These are phyloP conservation scores for Torymus auratus DNA, from an alignment of 2,888 invertebrate genomes.

Conservation along the genomic window DNA sequence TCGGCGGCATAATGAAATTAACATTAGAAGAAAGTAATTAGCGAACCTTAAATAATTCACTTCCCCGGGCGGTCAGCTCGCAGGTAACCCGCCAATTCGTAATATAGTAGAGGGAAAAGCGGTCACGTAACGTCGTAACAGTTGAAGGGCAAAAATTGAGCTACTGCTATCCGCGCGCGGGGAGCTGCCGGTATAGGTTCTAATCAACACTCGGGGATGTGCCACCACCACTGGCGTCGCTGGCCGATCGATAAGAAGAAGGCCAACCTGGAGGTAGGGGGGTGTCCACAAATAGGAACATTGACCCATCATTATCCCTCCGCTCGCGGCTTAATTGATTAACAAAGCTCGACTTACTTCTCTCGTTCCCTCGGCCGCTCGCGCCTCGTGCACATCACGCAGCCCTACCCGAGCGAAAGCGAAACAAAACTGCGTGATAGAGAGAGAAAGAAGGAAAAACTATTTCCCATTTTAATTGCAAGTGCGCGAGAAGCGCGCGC, in stretches of 20 bases:
- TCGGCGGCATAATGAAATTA: slow-evolving; percentile 41
- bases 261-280: slow-evolving; percentile 25
- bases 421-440: background rate
- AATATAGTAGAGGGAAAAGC: slow-evolving; percentile 4
- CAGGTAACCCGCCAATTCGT: slow-evolving; percentile 15
- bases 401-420: background rate
- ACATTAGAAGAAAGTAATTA: slow-evolving; percentile 47
- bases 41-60: slow-evolving; percentile 33
- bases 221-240: slow-evolving; percentile 17
- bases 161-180: slow-evolving; percentile 2
- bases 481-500: background rate
- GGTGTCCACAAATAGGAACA: slow-evolving; percentile 60
- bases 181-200: slow-evolving; percentile 32
- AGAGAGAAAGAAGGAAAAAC: slow-evolving; percentile 27
- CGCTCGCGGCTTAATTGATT: slow-evolving; percentile 57
- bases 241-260: slow-evolving; percentile 61
- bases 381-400: background rate
- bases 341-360: slow-evolving; percentile 57
- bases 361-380: slow-evolving; percentile 1
- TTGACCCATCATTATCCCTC: slow-evolving; percentile 61
- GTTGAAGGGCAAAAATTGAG: slow-evolving; percentile 57
- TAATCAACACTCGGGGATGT: slow-evolving; percentile 56
- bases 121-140: slow-evolving; percentile 56
- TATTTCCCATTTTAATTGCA: slow-evolving; percentile 45
- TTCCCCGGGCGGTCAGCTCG: background rate